Evolutionary conservation across 2,888 invertebrate genomes (phyloP).

Genomic region (Corbicula japonica): DNA sequence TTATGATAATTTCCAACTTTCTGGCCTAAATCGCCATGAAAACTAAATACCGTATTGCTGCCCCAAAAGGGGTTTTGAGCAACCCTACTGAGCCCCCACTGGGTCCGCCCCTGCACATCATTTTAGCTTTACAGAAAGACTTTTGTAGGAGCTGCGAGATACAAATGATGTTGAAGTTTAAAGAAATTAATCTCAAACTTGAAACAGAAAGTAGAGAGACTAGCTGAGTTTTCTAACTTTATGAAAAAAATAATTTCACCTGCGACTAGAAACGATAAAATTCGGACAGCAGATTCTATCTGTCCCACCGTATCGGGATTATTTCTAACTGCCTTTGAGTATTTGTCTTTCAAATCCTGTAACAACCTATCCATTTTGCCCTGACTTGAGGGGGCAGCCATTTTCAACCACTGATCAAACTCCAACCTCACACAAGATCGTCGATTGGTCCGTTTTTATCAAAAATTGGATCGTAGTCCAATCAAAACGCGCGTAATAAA

Average conservation of each 20-base stretch:
- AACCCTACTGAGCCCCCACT: too few species aligned
- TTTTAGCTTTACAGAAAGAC: too few species aligned
- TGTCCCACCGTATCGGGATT: conserved; percentile 80
- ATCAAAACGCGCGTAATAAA: not conserved
- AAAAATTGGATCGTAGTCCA: conserved; percentile 5
- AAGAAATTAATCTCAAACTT: too few species aligned
- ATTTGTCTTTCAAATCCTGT: conserved; percentile 65
- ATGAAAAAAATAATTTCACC: conserved; percentile 64
- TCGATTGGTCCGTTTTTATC: conserved; percentile 4
- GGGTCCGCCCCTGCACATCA: too few species aligned
- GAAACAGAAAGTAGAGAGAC: conserved; percentile 39
- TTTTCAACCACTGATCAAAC: conserved; percentile 22
- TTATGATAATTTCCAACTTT: too few species aligned
- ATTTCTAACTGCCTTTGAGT: conserved; percentile 75
- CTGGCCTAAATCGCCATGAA: too few species aligned
- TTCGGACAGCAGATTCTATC: conserved; percentile 78
- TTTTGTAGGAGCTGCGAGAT: too few species aligned
- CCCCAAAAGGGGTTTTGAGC: too few species aligned
- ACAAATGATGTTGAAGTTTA: too few species aligned
- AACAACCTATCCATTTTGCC: conserved; percentile 38
- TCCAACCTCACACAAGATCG: not conserved
- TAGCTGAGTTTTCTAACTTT: not conserved
- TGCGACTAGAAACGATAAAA: conserved; percentile 81
- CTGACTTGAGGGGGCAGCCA: conserved; percentile 48
- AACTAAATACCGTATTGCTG: too few species aligned